phyloP scores from a whole-genome alignment of 2,113 vertebrate genomes.

The Alosa alosa region DNA sequence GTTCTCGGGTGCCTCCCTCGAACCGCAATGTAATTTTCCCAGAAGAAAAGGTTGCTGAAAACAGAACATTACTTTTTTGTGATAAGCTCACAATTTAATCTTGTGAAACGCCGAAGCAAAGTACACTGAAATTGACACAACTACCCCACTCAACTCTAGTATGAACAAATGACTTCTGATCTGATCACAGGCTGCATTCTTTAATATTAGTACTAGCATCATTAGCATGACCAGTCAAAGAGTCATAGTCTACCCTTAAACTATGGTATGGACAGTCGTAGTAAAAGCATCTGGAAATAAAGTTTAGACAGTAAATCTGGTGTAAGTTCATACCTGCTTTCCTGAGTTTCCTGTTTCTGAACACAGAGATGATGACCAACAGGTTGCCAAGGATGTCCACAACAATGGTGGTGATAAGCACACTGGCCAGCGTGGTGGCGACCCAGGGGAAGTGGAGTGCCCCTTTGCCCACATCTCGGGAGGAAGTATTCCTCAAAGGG shows the following conservation, averaged over 20 bases:
- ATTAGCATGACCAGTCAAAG: no score
- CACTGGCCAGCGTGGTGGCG: slow-evolving; percentile 66
- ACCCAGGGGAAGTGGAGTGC: slow-evolving; percentile 67
- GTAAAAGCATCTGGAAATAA: no score
- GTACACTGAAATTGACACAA: not conserved
- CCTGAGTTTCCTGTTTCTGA: slow-evolving; percentile 80
- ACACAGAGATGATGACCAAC: slow-evolving; percentile 79
- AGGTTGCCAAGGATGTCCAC: slow-evolving; percentile 78
- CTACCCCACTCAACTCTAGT: not conserved
- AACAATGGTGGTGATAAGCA: slow-evolving; percentile 77
- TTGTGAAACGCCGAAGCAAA: not conserved
- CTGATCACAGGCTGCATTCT: not conserved
- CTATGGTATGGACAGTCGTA: no score
- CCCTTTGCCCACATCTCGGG: slow-evolving; percentile 47
- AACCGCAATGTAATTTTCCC: not conserved
- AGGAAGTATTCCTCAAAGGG: slow-evolving; percentile 59
- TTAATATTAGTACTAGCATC: not conserved
- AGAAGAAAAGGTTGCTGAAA: not conserved
- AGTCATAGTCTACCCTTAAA: not conserved
- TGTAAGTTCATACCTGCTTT: slow-evolving; percentile 72
- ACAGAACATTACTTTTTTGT: not conserved
- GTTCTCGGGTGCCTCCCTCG: not conserved
- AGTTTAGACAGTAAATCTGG: not conserved
- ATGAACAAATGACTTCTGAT: not conserved
- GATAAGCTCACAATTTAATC: not conserved